Conservation (phyloP, 2,797 vertebrate species). For the Scolopax rusticola region DNA sequence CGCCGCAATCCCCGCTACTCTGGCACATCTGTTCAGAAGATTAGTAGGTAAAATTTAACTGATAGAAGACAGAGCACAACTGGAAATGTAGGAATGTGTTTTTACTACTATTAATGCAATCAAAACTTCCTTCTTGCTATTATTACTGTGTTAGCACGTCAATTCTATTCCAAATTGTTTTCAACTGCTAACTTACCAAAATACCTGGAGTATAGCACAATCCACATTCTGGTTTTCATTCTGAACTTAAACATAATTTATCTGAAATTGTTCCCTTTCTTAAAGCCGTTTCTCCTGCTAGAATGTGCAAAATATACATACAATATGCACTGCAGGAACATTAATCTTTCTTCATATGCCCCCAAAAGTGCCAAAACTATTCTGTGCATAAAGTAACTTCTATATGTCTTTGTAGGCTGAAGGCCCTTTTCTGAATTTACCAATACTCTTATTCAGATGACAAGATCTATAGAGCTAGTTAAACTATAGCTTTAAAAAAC, state of each 20-base stretch:
- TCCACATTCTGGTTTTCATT: constrained; percentile 28
- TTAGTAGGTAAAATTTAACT: constrained; percentile 30
- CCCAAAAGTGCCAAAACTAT: neutral
- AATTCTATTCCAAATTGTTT: constrained; percentile 41
- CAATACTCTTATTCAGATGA: neutral
- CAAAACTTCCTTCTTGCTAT: constrained; percentile 66
- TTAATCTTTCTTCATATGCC: neutral
- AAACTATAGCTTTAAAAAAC: neutral
- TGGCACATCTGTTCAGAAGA: constrained; percentile 27
- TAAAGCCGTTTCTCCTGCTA: constrained; percentile 11
- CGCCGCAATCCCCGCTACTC: neutral
- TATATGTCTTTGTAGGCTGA: neutral
- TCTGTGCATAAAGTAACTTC: neutral
- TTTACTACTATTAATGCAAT: constrained; percentile 65
- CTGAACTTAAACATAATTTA: constrained; percentile 29
- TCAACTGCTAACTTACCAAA: constrained; percentile 54
- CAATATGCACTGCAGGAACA: neutral
- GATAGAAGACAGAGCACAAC: constrained; percentile 61
- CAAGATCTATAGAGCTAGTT: neutral
- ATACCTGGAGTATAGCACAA: constrained; percentile 35
- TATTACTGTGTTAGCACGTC: constrained; percentile 27
- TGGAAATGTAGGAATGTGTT: constrained; percentile 63
- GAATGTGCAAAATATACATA: neutral
- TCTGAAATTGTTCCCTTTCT: constrained; percentile 32
- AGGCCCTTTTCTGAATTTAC: neutral